These are phyloP conservation scores for Rhingia campestris DNA, from an alignment of 2,888 invertebrate species.

Conservation along the genomic window DNA sequence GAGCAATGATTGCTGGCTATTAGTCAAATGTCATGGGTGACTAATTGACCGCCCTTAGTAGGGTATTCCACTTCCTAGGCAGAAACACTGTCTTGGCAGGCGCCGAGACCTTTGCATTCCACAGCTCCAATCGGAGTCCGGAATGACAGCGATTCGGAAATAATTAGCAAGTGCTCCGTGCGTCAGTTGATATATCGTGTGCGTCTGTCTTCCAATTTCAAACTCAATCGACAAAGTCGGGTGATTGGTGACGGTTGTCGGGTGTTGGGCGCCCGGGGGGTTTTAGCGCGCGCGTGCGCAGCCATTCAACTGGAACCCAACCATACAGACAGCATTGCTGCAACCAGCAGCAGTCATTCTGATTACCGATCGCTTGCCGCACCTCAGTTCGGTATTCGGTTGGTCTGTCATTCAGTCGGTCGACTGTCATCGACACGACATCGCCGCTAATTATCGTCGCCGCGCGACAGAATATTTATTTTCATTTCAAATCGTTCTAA, in stretches of 20 bases:
- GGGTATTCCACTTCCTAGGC: too few relatives aligned
- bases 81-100: too few relatives aligned
- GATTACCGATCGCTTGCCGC: background rate
- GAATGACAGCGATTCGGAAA: constrained; percentile 46
- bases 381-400: constrained; percentile 21
- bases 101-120: background rate
- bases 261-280: background rate
- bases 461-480: constrained; percentile 52
- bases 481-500: constrained; percentile 62
- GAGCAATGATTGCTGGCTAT: too few relatives aligned
- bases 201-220: constrained; percentile 27
- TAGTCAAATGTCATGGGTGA: too few relatives aligned
- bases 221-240: constrained; percentile 28
- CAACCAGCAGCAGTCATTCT: too few relatives aligned
- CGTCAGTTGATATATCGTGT: constrained; percentile 33
- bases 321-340: too few relatives aligned
- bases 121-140: constrained; percentile 14
- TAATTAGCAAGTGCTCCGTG: constrained; percentile 46
- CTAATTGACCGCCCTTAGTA: too few relatives aligned
- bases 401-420: constrained; percentile 20
- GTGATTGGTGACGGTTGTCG: too few relatives aligned
- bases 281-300: constrained; percentile 13
- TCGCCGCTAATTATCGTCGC: constrained; percentile 61
- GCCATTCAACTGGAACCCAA: constrained; percentile 30
- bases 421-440: constrained; percentile 63